Conservation (phyloP, 2,113 vertebrate genomes). For the Atractosteus spatula region DNA sequence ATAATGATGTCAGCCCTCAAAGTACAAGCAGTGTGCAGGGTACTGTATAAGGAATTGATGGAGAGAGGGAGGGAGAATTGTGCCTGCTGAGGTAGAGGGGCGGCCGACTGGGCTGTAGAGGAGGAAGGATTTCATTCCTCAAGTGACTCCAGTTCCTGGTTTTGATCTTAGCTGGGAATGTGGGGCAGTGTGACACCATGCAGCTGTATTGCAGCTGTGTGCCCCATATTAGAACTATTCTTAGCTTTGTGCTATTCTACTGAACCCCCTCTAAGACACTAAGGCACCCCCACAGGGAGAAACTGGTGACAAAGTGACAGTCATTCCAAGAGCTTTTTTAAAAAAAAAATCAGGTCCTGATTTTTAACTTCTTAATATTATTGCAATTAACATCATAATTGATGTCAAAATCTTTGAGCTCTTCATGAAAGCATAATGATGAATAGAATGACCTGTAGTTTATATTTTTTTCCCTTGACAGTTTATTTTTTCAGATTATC, state of each 20-base stretch:
- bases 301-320: not conserved
- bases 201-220: not conserved
- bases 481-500: no score
- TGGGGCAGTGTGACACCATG: conserved; percentile 21
- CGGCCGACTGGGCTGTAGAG: not conserved
- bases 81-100: not conserved
- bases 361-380: no score
- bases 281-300: not conserved
- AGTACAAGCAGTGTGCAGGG: not conserved
- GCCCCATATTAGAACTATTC: conserved; percentile 17
- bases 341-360: no score
- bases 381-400: no score
- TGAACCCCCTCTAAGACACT: conserved; percentile 6
- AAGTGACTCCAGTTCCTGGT: not conserved
- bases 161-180: conserved; percentile 5
- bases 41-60: not conserved
- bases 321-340: no score
- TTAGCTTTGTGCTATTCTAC: conserved; percentile 14
- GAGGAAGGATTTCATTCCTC: conserved; percentile 4
- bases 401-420: no score
- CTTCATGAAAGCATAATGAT: no score
- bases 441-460: no score
- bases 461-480: no score
- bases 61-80: not conserved
- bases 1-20: conserved; percentile 17